Evolutionary conservation across 2,888 invertebrate species (phyloP).

Genomic region (Athalia circularis): DNA sequence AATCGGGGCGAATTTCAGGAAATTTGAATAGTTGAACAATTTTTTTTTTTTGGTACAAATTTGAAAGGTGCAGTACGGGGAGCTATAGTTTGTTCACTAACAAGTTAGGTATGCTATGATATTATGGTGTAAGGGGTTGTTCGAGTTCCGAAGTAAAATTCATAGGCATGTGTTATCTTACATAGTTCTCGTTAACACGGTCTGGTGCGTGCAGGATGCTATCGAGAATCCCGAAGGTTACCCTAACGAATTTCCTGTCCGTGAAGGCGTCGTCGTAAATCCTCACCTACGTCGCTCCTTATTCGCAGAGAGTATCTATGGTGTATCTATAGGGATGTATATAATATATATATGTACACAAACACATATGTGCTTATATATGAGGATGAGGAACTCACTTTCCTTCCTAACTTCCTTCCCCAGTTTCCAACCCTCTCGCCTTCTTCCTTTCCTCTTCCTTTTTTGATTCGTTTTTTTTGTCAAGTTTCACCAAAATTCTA

Average conservation of each 20-base stretch:
- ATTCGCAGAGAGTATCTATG: neutral
- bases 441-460: neutral
- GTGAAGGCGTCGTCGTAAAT: conserved; percentile 67
- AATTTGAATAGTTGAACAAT: conserved; percentile 8
- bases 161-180: conserved; percentile 50
- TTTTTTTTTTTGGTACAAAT: no score
- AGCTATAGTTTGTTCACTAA: no score
- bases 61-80: no score
- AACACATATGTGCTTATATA: neutral
- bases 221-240: conserved; percentile 67
- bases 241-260: conserved; percentile 70
- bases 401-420: conserved; percentile 17
- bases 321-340: no score
- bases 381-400: conserved; percentile 27
- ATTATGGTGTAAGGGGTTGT: no score
- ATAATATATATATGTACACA: no score
- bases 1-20: neutral
- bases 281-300: conserved; percentile 45
- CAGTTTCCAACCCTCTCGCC: neutral
- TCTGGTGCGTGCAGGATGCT: conserved; percentile 66
- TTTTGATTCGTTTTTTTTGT: neutral
- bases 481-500: neutral
- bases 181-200: conserved; percentile 48
- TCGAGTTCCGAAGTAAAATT: neutral
- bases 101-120: no score